These are phyloP conservation scores for Tortrix viridana DNA, from an alignment of 2,888 invertebrate species.

Conservation along the genomic window DNA sequence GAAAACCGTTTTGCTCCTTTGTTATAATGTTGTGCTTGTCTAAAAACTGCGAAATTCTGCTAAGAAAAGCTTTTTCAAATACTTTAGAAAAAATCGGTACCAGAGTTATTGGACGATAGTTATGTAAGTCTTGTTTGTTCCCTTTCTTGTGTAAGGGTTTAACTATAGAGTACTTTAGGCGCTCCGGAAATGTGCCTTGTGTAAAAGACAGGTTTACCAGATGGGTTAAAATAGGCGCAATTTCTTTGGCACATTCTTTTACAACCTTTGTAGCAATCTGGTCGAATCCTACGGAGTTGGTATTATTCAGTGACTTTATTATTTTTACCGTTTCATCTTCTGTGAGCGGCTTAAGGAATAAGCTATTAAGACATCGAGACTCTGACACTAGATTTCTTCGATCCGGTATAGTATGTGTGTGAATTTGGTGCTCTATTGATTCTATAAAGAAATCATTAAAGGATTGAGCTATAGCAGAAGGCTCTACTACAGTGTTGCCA, in stretches of 20 bases:
- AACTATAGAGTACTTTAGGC: not conserved
- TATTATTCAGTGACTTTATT: not conserved
- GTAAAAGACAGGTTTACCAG: not conserved
- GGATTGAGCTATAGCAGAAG: too few species aligned
- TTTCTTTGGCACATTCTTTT: not conserved
- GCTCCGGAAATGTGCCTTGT: not conserved
- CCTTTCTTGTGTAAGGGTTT: not conserved
- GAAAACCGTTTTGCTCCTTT: too few species aligned
- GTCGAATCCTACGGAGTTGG: not conserved
- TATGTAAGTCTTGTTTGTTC: not conserved
- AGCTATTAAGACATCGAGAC: not conserved
- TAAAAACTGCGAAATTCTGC: not conserved
- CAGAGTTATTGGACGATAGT: not conserved
- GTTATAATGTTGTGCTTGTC: not conserved
- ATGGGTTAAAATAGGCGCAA: not conserved
- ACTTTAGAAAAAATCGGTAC: not conserved
- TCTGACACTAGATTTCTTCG: too few species aligned
- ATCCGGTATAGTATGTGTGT: too few species aligned
- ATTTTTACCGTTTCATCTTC: not conserved
- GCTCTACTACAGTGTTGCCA: too few species aligned
- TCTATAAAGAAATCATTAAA: too few species aligned
- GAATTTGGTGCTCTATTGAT: too few species aligned
- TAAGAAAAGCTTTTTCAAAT: slow-evolving; percentile 1
- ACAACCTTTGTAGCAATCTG: not conserved
- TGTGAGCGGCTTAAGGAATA: not conserved